Evolutionary conservation across 2,888 invertebrate genomes (phyloP), one percentile per base, ranked within the genome.

Genomic region (Cacoxenus indagator): DNA sequence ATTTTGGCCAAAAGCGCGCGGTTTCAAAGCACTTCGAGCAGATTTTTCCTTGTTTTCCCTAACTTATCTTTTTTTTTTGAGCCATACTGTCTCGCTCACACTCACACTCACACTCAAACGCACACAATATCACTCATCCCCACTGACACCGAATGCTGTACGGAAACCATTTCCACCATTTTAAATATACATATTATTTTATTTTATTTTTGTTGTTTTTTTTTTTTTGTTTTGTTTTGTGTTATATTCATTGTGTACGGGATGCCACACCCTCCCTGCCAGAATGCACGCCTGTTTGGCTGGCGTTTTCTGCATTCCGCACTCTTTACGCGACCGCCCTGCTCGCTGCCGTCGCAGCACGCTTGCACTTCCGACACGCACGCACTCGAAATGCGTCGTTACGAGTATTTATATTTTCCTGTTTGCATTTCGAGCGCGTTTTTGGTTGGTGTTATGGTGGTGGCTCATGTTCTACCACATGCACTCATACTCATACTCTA

Each of bases 351-450:
- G 17, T 17, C 17, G 0, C 22, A 22, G 19, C 51, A 51, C 19
- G 8, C 6, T 11, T 51, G 9, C 51, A 51, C 37, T 37, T 37
- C 37, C 37, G 37, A 37, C 2, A 37, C 37, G 37, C 54, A 54
- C 54, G 31, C 37, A 59, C 59, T 59, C 59, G 37, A 46, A 48
- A 64, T 54, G 54, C 55, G 55, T 65, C 55, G 48, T 55, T 65
- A n/a, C n/a, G n/a, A n/a, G n/a, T n/a, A 55, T 65, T 54, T 65
- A 65, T 65, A 65, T 55, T 65, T 43, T 65, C 55, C 55, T 65
- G 65, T 54, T 65, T 65, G 65, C 54, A 37, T 64, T 51, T 64
- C 37, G 55, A n/a, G 31, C 65, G 65, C 54, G 43, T 61, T 59
- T 62, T 45, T 62, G 22, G 61, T 45, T 45, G 61, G 29, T 62